These are phyloP conservation scores for Cyprinus carpio DNA, from an alignment of 2,113 vertebrate species.

Conservation along the genomic window DNA sequence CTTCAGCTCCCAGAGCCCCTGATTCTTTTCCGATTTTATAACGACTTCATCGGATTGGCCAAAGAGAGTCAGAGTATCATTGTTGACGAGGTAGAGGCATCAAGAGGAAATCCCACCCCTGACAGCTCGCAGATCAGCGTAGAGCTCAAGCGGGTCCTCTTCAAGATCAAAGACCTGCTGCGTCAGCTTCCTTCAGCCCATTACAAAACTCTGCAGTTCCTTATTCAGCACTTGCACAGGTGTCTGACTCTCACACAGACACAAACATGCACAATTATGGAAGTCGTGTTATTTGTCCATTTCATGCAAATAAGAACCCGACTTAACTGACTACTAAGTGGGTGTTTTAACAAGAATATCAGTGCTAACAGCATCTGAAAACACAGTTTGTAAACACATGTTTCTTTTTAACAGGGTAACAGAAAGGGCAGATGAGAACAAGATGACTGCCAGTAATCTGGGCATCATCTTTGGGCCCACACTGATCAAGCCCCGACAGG, in stretches of 20 bases:
- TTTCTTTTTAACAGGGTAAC: conserved; percentile 78
- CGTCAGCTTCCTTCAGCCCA: conserved; percentile 79
- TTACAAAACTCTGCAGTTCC: conserved; percentile 73
- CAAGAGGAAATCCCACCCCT: conserved; percentile 71
- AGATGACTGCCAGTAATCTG: conserved; percentile 96
- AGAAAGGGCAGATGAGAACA: conserved; percentile 91
- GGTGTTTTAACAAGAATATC: neutral
- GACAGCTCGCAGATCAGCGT: conserved; percentile 78
- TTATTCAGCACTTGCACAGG: conserved; percentile 90
- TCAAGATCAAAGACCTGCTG: conserved; percentile 92
- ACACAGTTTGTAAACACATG: neutral
- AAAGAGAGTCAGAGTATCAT: conserved; percentile 87
- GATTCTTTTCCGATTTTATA: conserved; percentile 94
- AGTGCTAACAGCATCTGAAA: neutral
- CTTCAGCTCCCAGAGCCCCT: conserved; percentile 93
- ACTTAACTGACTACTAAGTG: no score
- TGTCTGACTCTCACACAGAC: conserved; percentile 57
- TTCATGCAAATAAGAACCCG: no score
- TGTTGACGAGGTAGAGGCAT: conserved; percentile 82
- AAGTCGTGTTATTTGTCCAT: no score
- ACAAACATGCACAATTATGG: no score
- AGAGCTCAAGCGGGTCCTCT: conserved; percentile 88
- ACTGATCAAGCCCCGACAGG: conserved; percentile 89
- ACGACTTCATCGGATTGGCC: conserved; percentile 93
- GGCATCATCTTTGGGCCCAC: conserved; percentile 97